phyloP scores from a whole-genome alignment of 2,113 vertebrate genomes.

The Podarcis raffonei region DNA sequence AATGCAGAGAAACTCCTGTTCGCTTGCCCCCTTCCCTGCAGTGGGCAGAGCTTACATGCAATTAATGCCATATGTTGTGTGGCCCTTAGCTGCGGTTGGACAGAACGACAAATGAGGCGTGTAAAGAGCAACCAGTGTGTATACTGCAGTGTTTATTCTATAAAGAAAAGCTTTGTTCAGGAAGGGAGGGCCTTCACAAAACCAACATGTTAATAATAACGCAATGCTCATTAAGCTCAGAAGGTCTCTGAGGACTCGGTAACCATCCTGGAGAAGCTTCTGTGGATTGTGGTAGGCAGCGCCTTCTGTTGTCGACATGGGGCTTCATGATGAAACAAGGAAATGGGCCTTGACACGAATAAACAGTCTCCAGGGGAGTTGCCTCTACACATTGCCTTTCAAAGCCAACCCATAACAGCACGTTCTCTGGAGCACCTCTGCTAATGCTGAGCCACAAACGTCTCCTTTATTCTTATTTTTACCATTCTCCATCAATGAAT shows the following conservation, averaged over 20 bases:
- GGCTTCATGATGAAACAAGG: background rate
- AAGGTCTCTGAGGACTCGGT: background rate
- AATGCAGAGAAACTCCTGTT: too few species aligned
- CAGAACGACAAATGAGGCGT: background rate
- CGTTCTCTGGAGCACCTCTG: too few species aligned
- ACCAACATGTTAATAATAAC: background rate
- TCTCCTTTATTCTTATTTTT: too few species aligned
- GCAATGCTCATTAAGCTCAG: background rate
- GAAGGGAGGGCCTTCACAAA: background rate
- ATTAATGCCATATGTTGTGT: too few species aligned
- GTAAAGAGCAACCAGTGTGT: background rate
- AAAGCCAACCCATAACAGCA: background rate
- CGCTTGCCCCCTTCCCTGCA: too few species aligned
- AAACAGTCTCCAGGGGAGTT: background rate
- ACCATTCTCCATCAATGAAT: too few species aligned
- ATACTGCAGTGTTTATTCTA: background rate
- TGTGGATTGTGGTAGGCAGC: background rate
- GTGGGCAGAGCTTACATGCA: too few species aligned
- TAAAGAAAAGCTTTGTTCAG: background rate
- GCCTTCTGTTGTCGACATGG: background rate
- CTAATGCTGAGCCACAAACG: background rate
- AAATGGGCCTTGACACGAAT: background rate
- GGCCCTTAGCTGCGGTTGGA: too few species aligned
- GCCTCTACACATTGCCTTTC: background rate
- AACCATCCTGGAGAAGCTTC: background rate